Base-by-base conservation (phyloP, 2,113 vertebrate genomes). In the Chloropsis cyanopogon region DNA sequence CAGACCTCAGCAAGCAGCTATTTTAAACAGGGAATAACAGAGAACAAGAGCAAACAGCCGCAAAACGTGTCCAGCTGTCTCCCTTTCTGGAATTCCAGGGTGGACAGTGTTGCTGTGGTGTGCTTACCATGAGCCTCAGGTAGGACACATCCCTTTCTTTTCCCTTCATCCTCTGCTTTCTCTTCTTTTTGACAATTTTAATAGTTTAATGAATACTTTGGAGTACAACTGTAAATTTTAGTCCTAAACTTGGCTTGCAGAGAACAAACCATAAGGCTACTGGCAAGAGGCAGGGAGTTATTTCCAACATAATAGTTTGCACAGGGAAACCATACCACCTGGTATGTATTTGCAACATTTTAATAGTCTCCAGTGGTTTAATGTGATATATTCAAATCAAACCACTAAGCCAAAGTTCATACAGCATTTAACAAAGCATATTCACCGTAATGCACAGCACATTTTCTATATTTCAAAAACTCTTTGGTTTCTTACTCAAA, bases 11-110 rank as follows among this genome's bases (percentile, higher is more conserved):
- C 4, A 6, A 71, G 91, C 60, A 61, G 72, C 86, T 92, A 73
- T 96, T 96, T 95, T 92, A 91, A 92, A 89, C 77, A 81, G 31
- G 39, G 77, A 86, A 56, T 56, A 81, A 26, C 29, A 76, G 66
- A 66, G 64, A 95, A 49, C 57, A 76, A 79, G 84, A 93, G 60
- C 69, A 70, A 88, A 54, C 6, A 25, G 33, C 42, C 0, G 0
- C 29, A 76, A 84, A 91, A 53, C 14, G 57, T 17, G 60, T 82
- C 81, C 89, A 94, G 77, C 92, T 93, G 78, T 84, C 86, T 84
- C 29, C 35, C 31, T 91, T 86, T 89, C 77, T 87, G 39, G 66
- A 84, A 78, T 86, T 52, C 47, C 60, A 42, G 47, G n/a, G 26
- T 57, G 57, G 52, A n/a, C 56, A 35, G 14, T 25, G 33, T 73